phyloP scores from a whole-genome alignment of 2,113 vertebrate genomes.

The Limanda limanda region DNA sequence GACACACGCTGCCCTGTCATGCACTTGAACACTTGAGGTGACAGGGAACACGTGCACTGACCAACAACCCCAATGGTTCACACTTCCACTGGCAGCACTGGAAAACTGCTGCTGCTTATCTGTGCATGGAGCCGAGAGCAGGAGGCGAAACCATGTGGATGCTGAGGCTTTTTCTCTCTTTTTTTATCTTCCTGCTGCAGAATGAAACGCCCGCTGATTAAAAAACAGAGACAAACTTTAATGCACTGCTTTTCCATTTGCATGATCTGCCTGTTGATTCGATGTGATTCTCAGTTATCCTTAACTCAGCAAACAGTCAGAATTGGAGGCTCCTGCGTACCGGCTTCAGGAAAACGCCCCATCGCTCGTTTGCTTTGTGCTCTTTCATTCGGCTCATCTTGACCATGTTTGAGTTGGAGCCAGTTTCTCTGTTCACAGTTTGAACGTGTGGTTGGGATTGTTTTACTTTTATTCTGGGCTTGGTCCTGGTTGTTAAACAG shows the following conservation, averaged over 20 bases:
- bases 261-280: constrained; percentile 75
- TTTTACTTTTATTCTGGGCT: constrained; percentile 20
- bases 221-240: constrained; percentile 10
- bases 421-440: constrained; percentile 20
- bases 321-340: neutral
- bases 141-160: constrained; percentile 20
- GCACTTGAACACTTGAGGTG: constrained; percentile 21
- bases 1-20: constrained; percentile 28
- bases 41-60: constrained; percentile 61
- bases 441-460: neutral
- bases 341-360: constrained; percentile 16
- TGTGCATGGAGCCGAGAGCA: neutral
- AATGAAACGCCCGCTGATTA: constrained; percentile 23
- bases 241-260: constrained; percentile 66
- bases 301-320: neutral
- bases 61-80: constrained; percentile 35
- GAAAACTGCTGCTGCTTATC: constrained; percentile 31
- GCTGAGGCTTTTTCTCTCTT: constrained; percentile 4
- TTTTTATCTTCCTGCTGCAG: constrained; percentile 29
- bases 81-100: constrained; percentile 36
- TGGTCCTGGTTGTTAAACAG: constrained; percentile 47
- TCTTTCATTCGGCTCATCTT: constrained; percentile 13
- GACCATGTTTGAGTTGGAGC: constrained; percentile 36
- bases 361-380: constrained; percentile 36
- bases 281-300: neutral